These are phyloP conservation scores for Anagyrus pseudococci DNA, from an alignment of 2,888 invertebrate species.

Conservation along the genomic window DNA sequence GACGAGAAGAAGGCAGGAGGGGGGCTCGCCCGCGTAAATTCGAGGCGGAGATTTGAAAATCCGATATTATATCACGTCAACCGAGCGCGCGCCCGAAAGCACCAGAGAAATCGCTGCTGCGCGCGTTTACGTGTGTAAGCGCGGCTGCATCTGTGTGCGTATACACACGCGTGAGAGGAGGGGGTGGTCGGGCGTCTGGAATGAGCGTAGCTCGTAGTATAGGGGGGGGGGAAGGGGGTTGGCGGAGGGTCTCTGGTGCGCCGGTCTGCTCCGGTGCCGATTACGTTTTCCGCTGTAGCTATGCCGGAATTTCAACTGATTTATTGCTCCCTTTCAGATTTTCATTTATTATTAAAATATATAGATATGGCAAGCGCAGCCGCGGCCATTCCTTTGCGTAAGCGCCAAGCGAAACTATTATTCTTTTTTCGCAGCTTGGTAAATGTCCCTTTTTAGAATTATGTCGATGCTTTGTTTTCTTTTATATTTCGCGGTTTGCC, in stretches of 20 bases:
- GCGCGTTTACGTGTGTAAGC: neutral
- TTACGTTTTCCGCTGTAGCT: conserved; percentile 18
- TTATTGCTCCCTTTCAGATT: conserved; percentile 36
- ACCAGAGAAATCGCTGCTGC: conserved; percentile 34
- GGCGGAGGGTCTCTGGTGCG: too few relatives aligned
- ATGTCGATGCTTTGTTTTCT: too few relatives aligned
- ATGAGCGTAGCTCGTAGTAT: too few relatives aligned
- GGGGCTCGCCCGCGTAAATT: conserved; percentile 11
- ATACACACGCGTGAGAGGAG: too few relatives aligned
- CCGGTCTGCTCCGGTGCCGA: conserved; percentile 14
- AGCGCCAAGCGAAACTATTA: conserved; percentile 34
- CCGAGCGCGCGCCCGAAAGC: too few relatives aligned
- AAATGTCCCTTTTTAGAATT: too few relatives aligned
- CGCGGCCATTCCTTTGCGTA: conserved; percentile 13
- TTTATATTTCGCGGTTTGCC: too few relatives aligned
- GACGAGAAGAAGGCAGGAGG: too few relatives aligned
- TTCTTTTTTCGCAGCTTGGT: conserved; percentile 42
- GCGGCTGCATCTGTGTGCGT: too few relatives aligned
- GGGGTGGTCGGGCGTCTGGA: too few relatives aligned
- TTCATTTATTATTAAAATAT: conserved; percentile 34
- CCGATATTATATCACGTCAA: conserved; percentile 38
- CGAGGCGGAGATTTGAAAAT: conserved; percentile 28
- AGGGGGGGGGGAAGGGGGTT: too few relatives aligned
- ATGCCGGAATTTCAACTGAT: conserved; percentile 29
- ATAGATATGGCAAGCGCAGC: too few relatives aligned